Base-by-base conservation (phyloP, 2,888 invertebrate species). In the Apodemia hepburni region DNA sequence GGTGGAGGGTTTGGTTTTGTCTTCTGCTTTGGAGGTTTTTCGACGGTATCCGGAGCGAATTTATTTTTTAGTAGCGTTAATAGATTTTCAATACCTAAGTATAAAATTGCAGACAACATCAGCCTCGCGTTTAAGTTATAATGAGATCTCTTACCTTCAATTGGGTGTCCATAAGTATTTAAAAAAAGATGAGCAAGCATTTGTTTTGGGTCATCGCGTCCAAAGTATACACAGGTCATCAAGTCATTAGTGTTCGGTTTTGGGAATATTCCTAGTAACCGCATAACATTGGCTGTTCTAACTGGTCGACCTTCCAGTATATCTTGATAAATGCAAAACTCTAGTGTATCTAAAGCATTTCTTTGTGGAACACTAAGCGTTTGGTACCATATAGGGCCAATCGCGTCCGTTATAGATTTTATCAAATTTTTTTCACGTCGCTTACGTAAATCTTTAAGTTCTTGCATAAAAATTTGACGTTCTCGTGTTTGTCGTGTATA, bases 351-450 rank as follows among this genome's bases (percentile, higher is more conserved):
- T 58, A 91, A 73, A 3, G 85, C 81, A 6, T 62, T 59, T 67
- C 82, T 78, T 73, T 92, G 91, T 4, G 73, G 73, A 3, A 79
- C 84, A 67, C 90, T 88, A 8, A 91, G 78, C 1, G 82, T 81
- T 69, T 90, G 88, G 65, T 88, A 86, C 91, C 91, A 92, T 11
- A 66, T 75, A 0, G 91, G 89, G 1, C 90, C 91, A 8, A 87
- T 73, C 1, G 73, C 65, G 3, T 64, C 59, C 62, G 60, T 76
- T n/a, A 86, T 72, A 12, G 47, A 67, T 63, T 70, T 72, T 7
- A 80, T 64, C 15, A 78, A 49, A 11, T 66, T 54, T 66, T 76
- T 82, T 8, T 75, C 72, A 59, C 64, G 76, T 38, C 75, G 70
- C 61, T 66, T 77, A 4, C 90, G 81, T 35, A 77, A 64, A 60